Conservation (phyloP, 1,140 invertebrate genomes). For the Zaprionus vittiger region DNA sequence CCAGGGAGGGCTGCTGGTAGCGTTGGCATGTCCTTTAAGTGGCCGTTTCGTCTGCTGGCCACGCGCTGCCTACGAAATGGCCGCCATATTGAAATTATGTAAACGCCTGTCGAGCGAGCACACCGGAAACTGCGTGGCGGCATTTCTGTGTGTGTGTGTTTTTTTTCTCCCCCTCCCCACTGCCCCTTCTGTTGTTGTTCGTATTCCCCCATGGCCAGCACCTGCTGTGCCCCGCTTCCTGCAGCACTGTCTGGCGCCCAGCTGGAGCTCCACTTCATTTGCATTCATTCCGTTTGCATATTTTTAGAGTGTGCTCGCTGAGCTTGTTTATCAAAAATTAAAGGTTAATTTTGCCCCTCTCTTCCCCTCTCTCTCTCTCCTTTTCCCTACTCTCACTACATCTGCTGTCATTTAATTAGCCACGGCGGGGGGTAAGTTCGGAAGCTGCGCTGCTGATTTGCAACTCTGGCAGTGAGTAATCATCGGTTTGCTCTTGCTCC, state of each 20-base stretch:
- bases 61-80: slow-evolving; percentile 39
- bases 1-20: not conserved
- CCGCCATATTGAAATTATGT: slow-evolving; percentile 58
- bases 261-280: slow-evolving; percentile 51
- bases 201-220: slow-evolving; percentile 19
- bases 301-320: slow-evolving; percentile 40
- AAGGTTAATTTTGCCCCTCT: slow-evolving; percentile 43
- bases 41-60: slow-evolving; percentile 51
- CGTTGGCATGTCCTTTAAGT: slow-evolving; percentile 50
- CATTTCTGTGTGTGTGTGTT: not conserved
- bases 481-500: slow-evolving; percentile 22
- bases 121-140: slow-evolving; percentile 41
- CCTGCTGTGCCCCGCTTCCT: slow-evolving; percentile 25
- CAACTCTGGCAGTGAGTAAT: slow-evolving; percentile 35
- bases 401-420: slow-evolving; percentile 48
- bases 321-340: slow-evolving; percentile 56
- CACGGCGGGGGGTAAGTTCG: slow-evolving; percentile 9
- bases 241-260: slow-evolving; percentile 20
- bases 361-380: not conserved
- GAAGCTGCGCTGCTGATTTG: slow-evolving; percentile 44
- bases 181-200: slow-evolving; percentile 1
- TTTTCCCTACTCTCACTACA: not conserved
- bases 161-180: slow-evolving; percentile 1
- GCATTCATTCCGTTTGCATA: slow-evolving; percentile 53
- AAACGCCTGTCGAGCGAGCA: slow-evolving; percentile 45